Conservation (phyloP, 2,797 vertebrate species). For the Pangasius macronema region DNA sequence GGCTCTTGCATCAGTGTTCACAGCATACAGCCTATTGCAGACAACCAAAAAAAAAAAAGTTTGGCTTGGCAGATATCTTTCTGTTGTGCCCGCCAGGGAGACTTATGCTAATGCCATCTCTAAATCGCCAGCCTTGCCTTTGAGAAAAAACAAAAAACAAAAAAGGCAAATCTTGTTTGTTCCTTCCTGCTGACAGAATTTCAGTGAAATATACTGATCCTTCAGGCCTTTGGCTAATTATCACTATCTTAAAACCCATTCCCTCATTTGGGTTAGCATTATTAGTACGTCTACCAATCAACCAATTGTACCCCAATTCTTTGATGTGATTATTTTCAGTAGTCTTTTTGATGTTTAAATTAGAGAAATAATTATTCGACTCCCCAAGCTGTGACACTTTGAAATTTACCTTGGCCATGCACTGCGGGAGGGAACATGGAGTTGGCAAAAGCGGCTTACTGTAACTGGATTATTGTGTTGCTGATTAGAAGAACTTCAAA, state of each 20-base stretch:
- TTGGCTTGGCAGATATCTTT: conserved; percentile 58
- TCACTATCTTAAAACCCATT: conserved; percentile 50
- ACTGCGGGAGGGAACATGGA: conserved; percentile 1
- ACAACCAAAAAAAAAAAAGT: conserved; percentile 53
- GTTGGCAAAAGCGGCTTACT: conserved; percentile 29
- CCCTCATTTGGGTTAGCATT: conserved; percentile 36
- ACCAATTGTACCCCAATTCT: conserved; percentile 39
- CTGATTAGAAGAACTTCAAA: conserved; percentile 25
- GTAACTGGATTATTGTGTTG: conserved; percentile 46
- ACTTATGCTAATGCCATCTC: conserved; percentile 63
- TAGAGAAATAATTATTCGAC: conserved; percentile 39
- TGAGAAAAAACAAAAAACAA: conserved; percentile 21
- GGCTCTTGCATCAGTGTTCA: conserved; percentile 42
- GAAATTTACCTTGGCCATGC: conserved; percentile 31
- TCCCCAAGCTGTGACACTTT: conserved; percentile 7
- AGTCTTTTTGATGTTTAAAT: conserved; percentile 49
- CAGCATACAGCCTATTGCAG: conserved; percentile 47
- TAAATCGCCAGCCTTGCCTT: conserved; percentile 56
- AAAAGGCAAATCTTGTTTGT: conserved; percentile 54
- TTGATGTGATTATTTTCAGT: conserved; percentile 33
- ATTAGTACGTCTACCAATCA: conserved; percentile 49
- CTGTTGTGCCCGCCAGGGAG: conserved; percentile 47
- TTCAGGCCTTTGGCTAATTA: conserved; percentile 55
- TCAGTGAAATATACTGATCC: conserved; percentile 52
- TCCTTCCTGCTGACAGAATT: conserved; percentile 57